phyloP scores from a whole-genome alignment of 2,888 invertebrate genomes.

The Nudaria mundana region DNA sequence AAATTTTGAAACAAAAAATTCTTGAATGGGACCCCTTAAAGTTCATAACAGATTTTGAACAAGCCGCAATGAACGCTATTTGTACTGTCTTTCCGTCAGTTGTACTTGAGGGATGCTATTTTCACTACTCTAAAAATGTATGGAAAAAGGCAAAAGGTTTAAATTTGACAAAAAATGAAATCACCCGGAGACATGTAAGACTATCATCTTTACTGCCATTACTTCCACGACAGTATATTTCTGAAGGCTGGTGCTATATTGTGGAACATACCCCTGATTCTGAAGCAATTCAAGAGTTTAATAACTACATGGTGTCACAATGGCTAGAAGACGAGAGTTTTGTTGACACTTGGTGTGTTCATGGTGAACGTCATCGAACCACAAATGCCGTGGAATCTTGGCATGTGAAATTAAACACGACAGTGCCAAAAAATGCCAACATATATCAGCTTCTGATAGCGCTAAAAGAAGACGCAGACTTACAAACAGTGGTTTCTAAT shows the following conservation, averaged over 20 bases:
- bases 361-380: constrained; percentile 5
- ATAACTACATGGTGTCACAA: constrained; percentile 7
- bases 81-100: background rate
- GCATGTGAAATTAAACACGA: constrained; percentile 13
- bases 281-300: background rate
- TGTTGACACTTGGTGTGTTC: constrained; percentile 5
- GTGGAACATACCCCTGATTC: constrained; percentile 5
- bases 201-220: background rate
- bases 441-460: constrained; percentile 37
- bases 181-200: background rate
- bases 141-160: background rate
- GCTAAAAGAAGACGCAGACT: constrained; percentile 1
- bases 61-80: background rate
- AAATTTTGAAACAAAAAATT: background rate
- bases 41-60: background rate
- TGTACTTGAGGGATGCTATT: background rate
- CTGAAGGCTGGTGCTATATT: constrained; percentile 9
- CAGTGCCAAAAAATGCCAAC: constrained; percentile 35
- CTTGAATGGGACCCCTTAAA: background rate
- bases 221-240: background rate
- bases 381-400: constrained; percentile 10
- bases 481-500: constrained; percentile 4
- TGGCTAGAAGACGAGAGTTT: constrained; percentile 7
- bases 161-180: background rate
- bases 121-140: background rate